Percentiles rank a stretch among this genome's conserved stretches.
Conservation (phyloP, 2,113 vertebrate genomes). For the Lophochroa leadbeateri region DNA sequence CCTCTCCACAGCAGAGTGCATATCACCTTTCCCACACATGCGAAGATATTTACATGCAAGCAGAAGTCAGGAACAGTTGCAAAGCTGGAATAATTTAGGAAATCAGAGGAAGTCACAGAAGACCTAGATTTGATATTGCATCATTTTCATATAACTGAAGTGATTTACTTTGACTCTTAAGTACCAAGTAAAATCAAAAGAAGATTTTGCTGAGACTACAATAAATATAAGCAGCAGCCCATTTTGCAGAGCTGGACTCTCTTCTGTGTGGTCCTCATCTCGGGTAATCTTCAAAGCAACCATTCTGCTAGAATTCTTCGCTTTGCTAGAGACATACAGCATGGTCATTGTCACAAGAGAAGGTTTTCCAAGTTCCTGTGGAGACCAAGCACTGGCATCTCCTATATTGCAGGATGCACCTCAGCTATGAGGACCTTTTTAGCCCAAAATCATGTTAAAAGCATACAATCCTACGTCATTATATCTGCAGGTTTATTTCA, state of each 20-base stretch:
- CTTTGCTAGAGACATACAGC: background rate
- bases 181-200: background rate
- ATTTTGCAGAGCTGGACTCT: background rate
- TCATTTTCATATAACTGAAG: background rate
- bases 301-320: background rate
- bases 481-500: background rate
- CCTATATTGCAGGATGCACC: background rate
- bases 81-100: background rate
- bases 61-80: background rate
- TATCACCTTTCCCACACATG: background rate
- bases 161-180: background rate
- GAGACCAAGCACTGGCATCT: background rate
- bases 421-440: background rate
- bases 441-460: background rate
- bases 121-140: background rate
- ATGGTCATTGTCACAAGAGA: background rate
- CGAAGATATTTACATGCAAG: background rate
- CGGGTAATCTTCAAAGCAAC: background rate
- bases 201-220: background rate
- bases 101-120: background rate
- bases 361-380: background rate
- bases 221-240: background rate
- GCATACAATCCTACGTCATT: rapidly evolving
- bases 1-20: background rate
- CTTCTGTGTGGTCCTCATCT: background rate